Conservation (phyloP, 1,140 invertebrate species). For the Linepithema humile region DNA sequence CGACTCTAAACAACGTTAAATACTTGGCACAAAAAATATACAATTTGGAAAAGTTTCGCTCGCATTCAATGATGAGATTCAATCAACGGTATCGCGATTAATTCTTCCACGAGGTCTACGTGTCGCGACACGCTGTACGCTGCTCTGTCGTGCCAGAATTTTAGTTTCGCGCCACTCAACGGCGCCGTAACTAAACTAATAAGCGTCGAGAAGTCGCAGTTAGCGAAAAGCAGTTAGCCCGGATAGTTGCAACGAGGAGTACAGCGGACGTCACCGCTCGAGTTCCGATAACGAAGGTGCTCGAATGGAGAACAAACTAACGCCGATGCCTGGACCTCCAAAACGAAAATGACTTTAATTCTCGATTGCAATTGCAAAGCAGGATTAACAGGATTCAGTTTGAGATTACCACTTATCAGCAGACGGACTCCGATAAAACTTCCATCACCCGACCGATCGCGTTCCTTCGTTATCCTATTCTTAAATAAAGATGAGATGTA, state of each 20-base stretch:
- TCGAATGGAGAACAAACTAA: background rate
- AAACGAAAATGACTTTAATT: conserved; percentile 31
- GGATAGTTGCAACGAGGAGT: background rate
- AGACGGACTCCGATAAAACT: conserved; percentile 6
- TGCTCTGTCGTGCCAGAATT: background rate
- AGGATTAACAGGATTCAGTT: conserved; percentile 27
- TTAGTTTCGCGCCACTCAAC: background rate
- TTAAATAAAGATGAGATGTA: conserved; percentile 38
- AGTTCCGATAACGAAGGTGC: conserved; percentile 5
- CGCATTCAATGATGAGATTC: background rate
- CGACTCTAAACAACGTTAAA: background rate
- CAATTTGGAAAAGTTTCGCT: background rate
- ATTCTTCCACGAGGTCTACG: background rate
- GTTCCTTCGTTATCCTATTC: background rate
- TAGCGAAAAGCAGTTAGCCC: no score
- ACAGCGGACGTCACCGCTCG: background rate
- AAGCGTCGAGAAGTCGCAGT: conserved; percentile 15
- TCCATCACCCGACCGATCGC: background rate
- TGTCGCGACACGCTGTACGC: background rate
- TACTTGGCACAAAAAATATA: background rate
- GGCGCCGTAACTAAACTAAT: conserved; percentile 30
- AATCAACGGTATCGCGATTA: background rate
- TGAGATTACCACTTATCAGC: conserved; percentile 23
- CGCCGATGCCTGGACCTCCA: background rate
- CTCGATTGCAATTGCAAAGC: conserved; percentile 35